Evolutionary conservation across 2,113 vertebrate genomes (phyloP).

Genomic region (Otus sunia): DNA sequence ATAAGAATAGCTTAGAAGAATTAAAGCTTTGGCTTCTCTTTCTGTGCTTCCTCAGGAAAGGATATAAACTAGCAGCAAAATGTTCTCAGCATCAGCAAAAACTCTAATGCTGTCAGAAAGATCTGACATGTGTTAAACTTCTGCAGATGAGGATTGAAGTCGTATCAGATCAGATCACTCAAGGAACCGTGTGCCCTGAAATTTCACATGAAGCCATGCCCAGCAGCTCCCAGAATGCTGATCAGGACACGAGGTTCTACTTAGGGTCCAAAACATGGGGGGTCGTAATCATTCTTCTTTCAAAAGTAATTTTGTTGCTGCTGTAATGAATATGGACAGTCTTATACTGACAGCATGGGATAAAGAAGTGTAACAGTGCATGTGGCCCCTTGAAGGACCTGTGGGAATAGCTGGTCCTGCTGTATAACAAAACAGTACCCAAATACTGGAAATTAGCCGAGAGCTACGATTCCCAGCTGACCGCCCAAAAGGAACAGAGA

Average conservation of each 20-base stretch:
- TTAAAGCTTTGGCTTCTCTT: conserved; percentile 28
- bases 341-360: background rate
- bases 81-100: conserved; percentile 34
- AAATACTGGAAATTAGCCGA: conserved; percentile 63
- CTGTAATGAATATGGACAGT: background rate
- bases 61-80: conserved; percentile 23
- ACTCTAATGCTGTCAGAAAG: conserved; percentile 19
- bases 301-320: background rate
- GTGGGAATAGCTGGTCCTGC: conserved; percentile 32
- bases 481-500: conserved; percentile 28
- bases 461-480: conserved; percentile 30
- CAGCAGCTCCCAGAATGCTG: background rate
- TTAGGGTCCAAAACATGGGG: background rate
- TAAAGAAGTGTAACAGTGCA: background rate
- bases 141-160: conserved; percentile 1
- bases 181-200: background rate
- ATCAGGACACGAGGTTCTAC: background rate
- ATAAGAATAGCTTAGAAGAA: conserved; percentile 10
- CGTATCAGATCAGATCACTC: background rate
- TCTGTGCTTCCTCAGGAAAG: conserved; percentile 16
- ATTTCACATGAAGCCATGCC: background rate
- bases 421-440: conserved; percentile 44
- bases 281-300: background rate
- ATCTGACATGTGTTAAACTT: conserved; percentile 38
- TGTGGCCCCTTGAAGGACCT: conserved; percentile 15